Evolutionary conservation across 2,888 invertebrate species (phyloP), one percentile per base, ranked within the genome.

Genomic region (Hirudinaria manillensis): DNA sequence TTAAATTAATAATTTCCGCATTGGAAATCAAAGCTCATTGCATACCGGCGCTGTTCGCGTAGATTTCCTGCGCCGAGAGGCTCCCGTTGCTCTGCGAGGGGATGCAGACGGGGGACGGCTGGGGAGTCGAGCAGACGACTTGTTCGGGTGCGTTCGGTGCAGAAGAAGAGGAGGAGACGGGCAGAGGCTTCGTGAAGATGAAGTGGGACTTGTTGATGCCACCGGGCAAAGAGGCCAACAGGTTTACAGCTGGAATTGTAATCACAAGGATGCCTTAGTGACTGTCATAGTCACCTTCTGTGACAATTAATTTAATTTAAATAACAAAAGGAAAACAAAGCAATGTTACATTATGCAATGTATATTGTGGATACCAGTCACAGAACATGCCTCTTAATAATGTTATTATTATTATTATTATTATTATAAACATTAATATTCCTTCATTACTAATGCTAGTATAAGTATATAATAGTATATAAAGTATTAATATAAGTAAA

Each of bases 141-240:
- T 45, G 45, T 6, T 45, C 45, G 45, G 45, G 4, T 1, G 10
- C 16, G 45, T 45, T 45, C 45, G 45, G 45, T 45, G 45, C 45
- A 45, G 45, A n/a, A n/a, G n/a, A n/a, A n/a, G n/a, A 16, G 13
- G 53, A 61, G 29, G 61, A 61, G 13, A 61, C 61, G 1, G 61
- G 68, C 6, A 68, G 68, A n/a, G 68, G 68, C 21, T 68, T 68
- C 16, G 68, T n/a, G 36, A 68, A 68, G n/a, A 68, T 32, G 68
- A 65, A 65, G 27, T 34, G 27, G 3, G 68, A 34, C 36, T 68
- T 68, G 36, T 19, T 32, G 32, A 68, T n/a, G 32, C 36, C n/a
- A 10, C 13, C 7, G 21, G 61, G 61, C 32, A 34, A 34, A 1
- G 68, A 34, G 13, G 36, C 68, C n/a, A 68, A 68, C 34, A 68